Evolutionary conservation across 2,888 invertebrate species (phyloP), one percentile per base, ranked within the genome.

Genomic region (Synanthedon andrenaeformis): DNA sequence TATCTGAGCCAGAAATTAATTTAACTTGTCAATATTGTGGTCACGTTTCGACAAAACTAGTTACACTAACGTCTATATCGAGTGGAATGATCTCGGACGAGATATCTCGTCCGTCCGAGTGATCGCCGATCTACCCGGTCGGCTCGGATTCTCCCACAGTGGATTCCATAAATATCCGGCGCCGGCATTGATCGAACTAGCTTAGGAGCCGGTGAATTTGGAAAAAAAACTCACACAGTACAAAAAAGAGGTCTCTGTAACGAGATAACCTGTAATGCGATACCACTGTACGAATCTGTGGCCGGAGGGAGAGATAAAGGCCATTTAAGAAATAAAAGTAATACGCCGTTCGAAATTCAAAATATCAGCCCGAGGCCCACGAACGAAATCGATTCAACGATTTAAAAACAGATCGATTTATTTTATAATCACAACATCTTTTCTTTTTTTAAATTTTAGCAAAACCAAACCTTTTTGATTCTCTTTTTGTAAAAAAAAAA

Each of bases 191-290:
- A 62, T 61, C 60, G 59, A 54, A 59, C 63, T 61, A 55, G 62
- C 66, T 66, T 69, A 69, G 71, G 63, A 72, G 74, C 74, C 76
- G 72, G 77, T 74, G 74, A 70, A 76, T 74, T 74, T 66, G 68
- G 69, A 71, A 72, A 61, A 65, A 66, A 61, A 8, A 28, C 35
- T 35, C 35, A 56, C 61, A 62, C 28, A 72, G 65, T 67, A 65
- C 67, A 70, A 74, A 76, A 79, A 77, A 76, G 76, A 64, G 64
- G 67, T 17, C 51, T 69, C 64, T 72, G 81, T 79, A 80, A 83
- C 79, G 75, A 84, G 79, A 82, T 81, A 81, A 78, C 75, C 67
- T 72, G 85, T 82, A 85, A 86, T 79, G 81, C 72, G 82, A 86
- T 82, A 80, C 72, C 74, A 70, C 75, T 70, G 78, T 78, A 82